Evolutionary conservation across 2,888 invertebrate species (phyloP), one percentile per base, ranked within the genome.

Genomic region (Nemapogon koenigi): DNA sequence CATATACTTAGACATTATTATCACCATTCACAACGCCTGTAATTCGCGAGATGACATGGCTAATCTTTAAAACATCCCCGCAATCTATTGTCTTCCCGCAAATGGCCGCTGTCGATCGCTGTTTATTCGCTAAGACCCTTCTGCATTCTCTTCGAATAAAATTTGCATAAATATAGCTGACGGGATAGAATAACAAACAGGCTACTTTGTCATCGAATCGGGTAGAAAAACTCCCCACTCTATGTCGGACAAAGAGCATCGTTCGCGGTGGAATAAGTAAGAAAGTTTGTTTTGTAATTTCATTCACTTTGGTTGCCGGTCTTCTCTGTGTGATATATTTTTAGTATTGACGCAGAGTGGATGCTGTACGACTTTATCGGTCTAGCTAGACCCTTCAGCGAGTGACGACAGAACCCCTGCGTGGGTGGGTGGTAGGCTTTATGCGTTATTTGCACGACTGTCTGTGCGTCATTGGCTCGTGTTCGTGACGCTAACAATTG

Each of bases 201-300:
- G 33, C 33, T 33, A 33, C 33, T 33, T 33, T 33, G 33, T 33
- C 33, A 33, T 33, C 19, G 18, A 14, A 33, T 33, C 16, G 33
- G 31, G 16, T 31, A 19, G 11, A 33, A 18, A 33, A 33, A 19
- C 14, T n/a, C 31, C 16, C 16, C 16, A 31, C 31, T 31, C 2
- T 4, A 33, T 13, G 19, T n/a, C 16, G 11, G 11, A 33, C 19
- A 19, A 19, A 19, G 11, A 33, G 4, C 2, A 14, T n/a, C 3
- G 19, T 11, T 3, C 16, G 17, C 3, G 32, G 15, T 17, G 32
- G 13, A 6, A 17, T 32, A 17, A 17, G 18, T 15, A 32, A 16
- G 3, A 11, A 16, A 32, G 11, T 17, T 6, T 32, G 13, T 11
- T 14, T 6, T 14, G 3, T 8, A 22, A 7, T 22, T 8, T 22